Evolutionary conservation across 2,797 vertebrate genomes (phyloP).

Genomic region (Lacerta bilineata): DNA sequence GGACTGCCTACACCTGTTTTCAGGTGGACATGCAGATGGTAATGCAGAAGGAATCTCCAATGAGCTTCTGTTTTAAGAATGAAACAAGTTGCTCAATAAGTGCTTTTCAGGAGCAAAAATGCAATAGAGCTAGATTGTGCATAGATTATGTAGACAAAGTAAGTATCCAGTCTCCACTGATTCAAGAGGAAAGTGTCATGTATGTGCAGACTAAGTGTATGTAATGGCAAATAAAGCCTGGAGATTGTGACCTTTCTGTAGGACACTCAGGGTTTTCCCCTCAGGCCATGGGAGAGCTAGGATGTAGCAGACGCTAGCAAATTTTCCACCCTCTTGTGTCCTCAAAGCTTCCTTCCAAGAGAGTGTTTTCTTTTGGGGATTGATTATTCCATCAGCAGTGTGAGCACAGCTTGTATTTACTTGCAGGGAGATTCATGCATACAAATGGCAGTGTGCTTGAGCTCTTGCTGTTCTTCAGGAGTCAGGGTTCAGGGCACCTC

Average conservation of each 20-base stretch:
- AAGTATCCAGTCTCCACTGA: no score
- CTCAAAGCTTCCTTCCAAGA: neutral
- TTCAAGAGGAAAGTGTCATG: no score
- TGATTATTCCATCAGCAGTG: rapidly evolving
- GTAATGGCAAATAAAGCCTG: neutral
- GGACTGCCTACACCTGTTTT: no score
- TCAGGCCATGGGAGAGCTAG: neutral
- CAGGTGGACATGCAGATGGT: no score
- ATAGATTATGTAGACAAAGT: no score
- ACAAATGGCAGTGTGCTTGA: neutral
- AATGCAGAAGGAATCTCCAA: no score
- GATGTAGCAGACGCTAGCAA: conserved; percentile 5
- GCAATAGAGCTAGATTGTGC: no score
- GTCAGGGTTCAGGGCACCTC: conserved; percentile 29
- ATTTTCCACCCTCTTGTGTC: neutral
- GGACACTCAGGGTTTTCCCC: neutral
- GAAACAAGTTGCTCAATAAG: no score
- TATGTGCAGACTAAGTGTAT: no score
- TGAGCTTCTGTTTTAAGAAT: no score
- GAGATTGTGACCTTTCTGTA: neutral
- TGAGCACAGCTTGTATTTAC: neutral
- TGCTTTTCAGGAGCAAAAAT: no score
- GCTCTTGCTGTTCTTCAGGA: conserved; percentile 29
- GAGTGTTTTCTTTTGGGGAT: conserved; percentile 8
- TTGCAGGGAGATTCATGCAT: neutral